These are phyloP conservation scores for Montipora capitata DNA, from an alignment of 92 coral and sea anemone genomes.

Conservation along the genomic window DNA sequence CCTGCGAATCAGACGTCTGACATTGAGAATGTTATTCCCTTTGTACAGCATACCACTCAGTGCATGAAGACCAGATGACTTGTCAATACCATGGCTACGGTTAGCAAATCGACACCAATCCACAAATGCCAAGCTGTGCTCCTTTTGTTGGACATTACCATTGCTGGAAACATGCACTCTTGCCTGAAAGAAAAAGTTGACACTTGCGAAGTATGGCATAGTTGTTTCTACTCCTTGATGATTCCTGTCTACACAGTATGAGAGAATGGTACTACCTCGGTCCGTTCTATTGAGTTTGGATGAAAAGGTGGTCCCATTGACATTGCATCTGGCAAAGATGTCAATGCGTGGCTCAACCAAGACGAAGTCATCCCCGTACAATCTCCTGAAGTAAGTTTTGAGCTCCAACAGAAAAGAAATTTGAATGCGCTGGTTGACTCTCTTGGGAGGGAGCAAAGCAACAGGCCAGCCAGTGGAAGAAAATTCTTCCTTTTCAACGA, in stretches of 20 bases:
- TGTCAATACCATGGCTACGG: background rate
- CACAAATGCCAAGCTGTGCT: slow-evolving; percentile 46
- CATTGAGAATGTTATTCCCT: slow-evolving; percentile 10
- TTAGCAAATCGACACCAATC: slow-evolving; percentile 50
- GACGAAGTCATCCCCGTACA: background rate
- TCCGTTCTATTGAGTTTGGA: slow-evolving; percentile 60
- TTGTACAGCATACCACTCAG: slow-evolving; percentile 8
- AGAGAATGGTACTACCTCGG: slow-evolving; percentile 35
- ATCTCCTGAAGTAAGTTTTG: background rate
- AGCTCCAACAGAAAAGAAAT: too few species aligned
- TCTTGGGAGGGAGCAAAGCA: slow-evolving; percentile 7
- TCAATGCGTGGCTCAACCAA: slow-evolving; percentile 51
- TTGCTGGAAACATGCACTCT: slow-evolving; percentile 21
- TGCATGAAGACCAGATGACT: slow-evolving; percentile 20
- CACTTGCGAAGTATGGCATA: slow-evolving; percentile 44
- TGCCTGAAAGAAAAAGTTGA: slow-evolving; percentile 44
- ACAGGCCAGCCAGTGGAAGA: slow-evolving; percentile 1
- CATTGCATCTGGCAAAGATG: slow-evolving; percentile 64
- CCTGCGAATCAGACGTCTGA: background rate
- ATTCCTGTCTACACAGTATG: slow-evolving; percentile 49
- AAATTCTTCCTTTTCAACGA: slow-evolving; percentile 12
- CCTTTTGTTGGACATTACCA: slow-evolving; percentile 3
- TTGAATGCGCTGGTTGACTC: slow-evolving; percentile 10
- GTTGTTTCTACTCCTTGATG: slow-evolving; percentile 19
- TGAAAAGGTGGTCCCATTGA: slow-evolving; percentile 49